A percentile compares a stretch with the other conserved stretches of the same genome.
phyloP scores from a whole-genome alignment of 1,140 invertebrate species.

The Eriocheir sinensis region DNA sequence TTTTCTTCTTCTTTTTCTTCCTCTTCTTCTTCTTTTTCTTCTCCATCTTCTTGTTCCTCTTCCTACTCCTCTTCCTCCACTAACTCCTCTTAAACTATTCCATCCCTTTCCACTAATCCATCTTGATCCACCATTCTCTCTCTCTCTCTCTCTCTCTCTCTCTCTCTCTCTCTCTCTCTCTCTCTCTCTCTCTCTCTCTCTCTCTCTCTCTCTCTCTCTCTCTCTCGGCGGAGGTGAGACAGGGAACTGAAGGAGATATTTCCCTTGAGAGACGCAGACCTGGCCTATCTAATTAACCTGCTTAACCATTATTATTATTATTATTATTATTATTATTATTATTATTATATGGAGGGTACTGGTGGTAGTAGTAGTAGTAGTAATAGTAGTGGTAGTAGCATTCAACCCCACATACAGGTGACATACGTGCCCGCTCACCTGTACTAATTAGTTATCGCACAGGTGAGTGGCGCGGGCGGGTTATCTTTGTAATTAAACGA shows the following conservation, averaged over 20 bases:
- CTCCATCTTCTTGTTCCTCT: not conserved
- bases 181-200: not conserved
- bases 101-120: not conserved
- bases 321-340: not conserved
- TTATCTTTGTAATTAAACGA: too few species aligned
- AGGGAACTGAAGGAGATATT: not conserved
- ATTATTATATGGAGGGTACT: not conserved
- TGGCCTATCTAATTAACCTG: too few species aligned
- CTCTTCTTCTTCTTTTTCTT: not conserved
- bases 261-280: not conserved
- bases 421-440: too few species aligned
- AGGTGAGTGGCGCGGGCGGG: too few species aligned
- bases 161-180: slow-evolving; percentile 35
- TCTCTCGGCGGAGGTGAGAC: not conserved
- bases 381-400: not conserved
- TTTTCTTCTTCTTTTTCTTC: too few species aligned
- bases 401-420: too few species aligned
- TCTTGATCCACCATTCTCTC: not conserved
- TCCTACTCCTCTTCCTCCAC: not conserved
- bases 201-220: not conserved
- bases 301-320: too few species aligned
- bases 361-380: not conserved
- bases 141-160: slow-evolving; percentile 28
- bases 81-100: not conserved
- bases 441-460: too few species aligned